These are phyloP conservation scores for Penelope pileata DNA, from an alignment of 2,113 vertebrate genomes.

Conservation along the genomic window DNA sequence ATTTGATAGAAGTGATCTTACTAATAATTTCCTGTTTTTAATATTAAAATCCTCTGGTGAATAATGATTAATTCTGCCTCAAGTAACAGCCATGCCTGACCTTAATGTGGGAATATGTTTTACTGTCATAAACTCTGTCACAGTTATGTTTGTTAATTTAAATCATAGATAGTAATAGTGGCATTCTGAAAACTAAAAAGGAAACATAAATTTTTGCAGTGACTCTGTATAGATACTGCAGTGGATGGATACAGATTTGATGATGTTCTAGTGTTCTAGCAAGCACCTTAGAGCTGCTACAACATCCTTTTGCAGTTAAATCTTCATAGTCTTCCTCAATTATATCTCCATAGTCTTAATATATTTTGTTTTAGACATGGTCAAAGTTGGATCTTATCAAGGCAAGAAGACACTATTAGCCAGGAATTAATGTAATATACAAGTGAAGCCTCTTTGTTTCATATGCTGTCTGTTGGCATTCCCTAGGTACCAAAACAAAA, in stretches of 20 bases:
- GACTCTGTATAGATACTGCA: not conserved
- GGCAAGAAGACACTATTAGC: not conserved
- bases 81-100: not conserved
- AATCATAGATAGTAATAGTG: not conserved
- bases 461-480: constrained; percentile 56
- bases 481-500: constrained; percentile 69
- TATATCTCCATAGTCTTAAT: not conserved
- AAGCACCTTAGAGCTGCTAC: not conserved
- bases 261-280: not conserved
- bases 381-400: constrained; percentile 12
- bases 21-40: not conserved
- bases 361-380: constrained; percentile 19
- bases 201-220: not conserved
- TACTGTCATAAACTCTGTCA: not conserved
- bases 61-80: not conserved
- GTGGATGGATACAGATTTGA: not conserved
- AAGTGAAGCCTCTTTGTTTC: constrained; percentile 61
- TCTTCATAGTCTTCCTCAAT: not conserved
- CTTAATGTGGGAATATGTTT: not conserved
- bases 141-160: not conserved
- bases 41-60: not conserved
- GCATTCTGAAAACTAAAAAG: not conserved
- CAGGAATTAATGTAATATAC: constrained; percentile 26
- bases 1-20: not conserved
- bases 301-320: not conserved